Conservation (phyloP, 1,140 invertebrate species). For the Drosophila virilis region DNA sequence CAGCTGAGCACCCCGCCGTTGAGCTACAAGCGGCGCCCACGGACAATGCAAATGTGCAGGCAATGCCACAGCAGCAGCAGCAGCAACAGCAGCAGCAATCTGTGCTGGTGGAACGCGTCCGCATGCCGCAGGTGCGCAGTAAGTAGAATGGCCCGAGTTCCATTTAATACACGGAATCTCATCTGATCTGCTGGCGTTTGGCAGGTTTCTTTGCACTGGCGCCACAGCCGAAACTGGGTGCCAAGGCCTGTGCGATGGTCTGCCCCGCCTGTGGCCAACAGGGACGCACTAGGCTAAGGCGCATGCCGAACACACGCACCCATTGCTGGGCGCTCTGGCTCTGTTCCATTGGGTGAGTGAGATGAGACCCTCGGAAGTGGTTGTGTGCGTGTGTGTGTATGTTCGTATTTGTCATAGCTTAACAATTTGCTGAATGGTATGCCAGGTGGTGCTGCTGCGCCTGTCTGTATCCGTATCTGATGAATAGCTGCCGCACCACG, state of each 20-base stretch:
- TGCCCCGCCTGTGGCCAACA: slow-evolving; percentile 59
- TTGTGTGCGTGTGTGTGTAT: background rate
- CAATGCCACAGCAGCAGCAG: background rate
- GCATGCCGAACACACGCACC: slow-evolving; percentile 24
- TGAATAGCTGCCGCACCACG: slow-evolving; percentile 45
- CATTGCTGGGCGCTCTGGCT: slow-evolving; percentile 49
- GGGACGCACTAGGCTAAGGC: slow-evolving; percentile 27
- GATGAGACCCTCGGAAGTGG: background rate
- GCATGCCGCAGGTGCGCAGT: slow-evolving; percentile 31
- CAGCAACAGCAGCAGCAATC: background rate
- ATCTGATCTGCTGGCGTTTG: background rate
- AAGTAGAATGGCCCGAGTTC: slow-evolving; percentile 8
- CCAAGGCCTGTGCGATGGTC: slow-evolving; percentile 26
- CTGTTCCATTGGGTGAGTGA: slow-evolving; percentile 51
- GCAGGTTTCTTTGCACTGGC: slow-evolving; percentile 38
- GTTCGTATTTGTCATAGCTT: background rate
- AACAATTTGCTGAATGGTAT: no score
- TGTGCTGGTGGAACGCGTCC: background rate
- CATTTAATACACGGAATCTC: background rate
- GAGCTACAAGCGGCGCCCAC: background rate
- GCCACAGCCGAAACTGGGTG: slow-evolving; percentile 40
- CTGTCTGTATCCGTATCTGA: slow-evolving; percentile 53
- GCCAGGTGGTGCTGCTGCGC: slow-evolving; percentile 60
- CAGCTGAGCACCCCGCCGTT: background rate
- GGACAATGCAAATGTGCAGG: background rate